These are phyloP conservation scores for Diaphora mendica DNA, from an alignment of 2,888 invertebrate genomes.

Conservation along the genomic window DNA sequence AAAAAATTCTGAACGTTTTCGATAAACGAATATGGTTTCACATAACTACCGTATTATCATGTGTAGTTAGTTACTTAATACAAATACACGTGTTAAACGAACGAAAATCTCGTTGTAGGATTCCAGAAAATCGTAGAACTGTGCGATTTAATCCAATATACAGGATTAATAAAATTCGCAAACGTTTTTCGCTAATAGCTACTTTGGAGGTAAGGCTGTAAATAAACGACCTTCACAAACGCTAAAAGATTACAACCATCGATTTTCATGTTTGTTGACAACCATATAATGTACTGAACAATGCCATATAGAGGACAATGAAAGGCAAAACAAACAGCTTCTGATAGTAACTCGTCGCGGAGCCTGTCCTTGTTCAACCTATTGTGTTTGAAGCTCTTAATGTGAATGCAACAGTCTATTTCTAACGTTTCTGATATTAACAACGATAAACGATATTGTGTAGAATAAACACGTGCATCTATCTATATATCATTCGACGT, in stretches of 20 bases:
- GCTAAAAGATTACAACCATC: conserved; percentile 41
- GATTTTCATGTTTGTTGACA: conserved; percentile 46
- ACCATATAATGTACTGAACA: conserved; percentile 47
- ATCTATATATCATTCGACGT: not conserved
- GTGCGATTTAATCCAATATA: conserved; percentile 20
- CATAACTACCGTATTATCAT: not conserved
- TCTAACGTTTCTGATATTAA: conserved; percentile 49
- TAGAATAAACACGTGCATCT: not conserved
- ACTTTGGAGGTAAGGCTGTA: conserved; percentile 15
- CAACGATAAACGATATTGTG: conserved; percentile 14
- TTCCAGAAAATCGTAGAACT: conserved; percentile 15
- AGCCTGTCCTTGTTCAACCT: conserved; percentile 64
- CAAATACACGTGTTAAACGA: not conserved
- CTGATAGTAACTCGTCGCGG: conserved; percentile 50
- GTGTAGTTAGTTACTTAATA: not conserved
- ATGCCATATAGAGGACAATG: conserved; percentile 60
- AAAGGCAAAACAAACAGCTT: conserved; percentile 60
- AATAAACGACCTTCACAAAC: conserved; percentile 25
- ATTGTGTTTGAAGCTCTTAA: conserved; percentile 60
- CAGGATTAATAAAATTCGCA: conserved; percentile 20
- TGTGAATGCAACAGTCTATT: conserved; percentile 50
- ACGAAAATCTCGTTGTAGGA: conserved; percentile 10
- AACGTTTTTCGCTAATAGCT: conserved; percentile 9
- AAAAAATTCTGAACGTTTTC: not conserved
- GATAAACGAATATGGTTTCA: not conserved